Base-by-base conservation (phyloP, 2,113 vertebrate genomes). In the Choloepus hoffmanni region DNA sequence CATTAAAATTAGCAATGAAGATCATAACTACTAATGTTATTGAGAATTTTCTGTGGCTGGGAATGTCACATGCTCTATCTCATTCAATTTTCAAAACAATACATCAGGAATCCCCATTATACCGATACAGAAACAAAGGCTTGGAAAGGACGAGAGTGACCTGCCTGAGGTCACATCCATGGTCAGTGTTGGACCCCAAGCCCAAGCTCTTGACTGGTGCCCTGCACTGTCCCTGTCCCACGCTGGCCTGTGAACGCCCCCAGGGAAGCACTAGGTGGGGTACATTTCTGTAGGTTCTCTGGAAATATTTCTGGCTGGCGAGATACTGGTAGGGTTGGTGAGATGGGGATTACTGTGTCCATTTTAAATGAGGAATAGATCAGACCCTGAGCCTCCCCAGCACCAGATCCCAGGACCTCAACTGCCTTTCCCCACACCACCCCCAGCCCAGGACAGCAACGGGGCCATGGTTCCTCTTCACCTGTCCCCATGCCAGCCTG, bases 241-340 rank as follows among this genome's bases (percentile, higher is more conserved):
- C 2, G 18, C n/a, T 4, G n/a, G 77, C 55, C 60, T 45, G 15
- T 23, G 89, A 26, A 28, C 9, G 15, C 13, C 50, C 60, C 62
- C 0, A 28, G 28, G 21, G 43, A 11, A n/a, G 40, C 11, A 2
- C 0, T 1, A 45, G 24, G n/a, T 16, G 24, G 58, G 18, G 16
- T 16, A 48, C 13, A 1, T 3, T 48, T 63, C 26, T 50, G 43
- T 5, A 14, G 10, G 23, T 8, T 63, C 78, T 40, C 13, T n/a
- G 6, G 6, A 45, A 55, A 76, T 30, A 33, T 11, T 2, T 8
- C 65, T n/a, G 40, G 68, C n/a, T 28, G 62, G 26, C 0, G 30
- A 21, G 73, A 14, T 36, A 19, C 36, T 12, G 13, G 23, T 7
- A 21, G 62, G 19, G 14, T 60, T 12, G 18, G 28, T 58, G 55